phyloP scores from a whole-genome alignment of 2,113 vertebrate species.

The Sorex araneus region DNA sequence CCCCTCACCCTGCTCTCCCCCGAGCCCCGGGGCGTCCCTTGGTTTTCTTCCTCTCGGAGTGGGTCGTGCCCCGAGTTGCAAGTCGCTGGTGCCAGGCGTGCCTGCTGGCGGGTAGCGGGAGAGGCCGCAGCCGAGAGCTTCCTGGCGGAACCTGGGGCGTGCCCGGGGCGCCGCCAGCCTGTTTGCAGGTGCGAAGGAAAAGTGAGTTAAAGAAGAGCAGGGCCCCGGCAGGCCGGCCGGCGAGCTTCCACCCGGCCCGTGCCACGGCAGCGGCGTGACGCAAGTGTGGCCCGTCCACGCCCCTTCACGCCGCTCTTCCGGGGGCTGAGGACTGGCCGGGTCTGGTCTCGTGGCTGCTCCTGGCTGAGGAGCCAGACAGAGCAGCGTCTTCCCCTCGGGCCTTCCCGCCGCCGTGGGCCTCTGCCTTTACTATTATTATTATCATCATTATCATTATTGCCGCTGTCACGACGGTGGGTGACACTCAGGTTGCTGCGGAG shows the following conservation, averaged over 20 bases:
- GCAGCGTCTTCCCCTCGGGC: too few relatives aligned
- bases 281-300: background rate
- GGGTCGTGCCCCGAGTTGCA: background rate
- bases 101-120: background rate
- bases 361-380: too few relatives aligned
- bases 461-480: too few relatives aligned
- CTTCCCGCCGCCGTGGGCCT: too few relatives aligned
- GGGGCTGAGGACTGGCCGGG: too few relatives aligned
- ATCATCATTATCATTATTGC: too few relatives aligned
- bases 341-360: too few relatives aligned
- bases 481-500: too few relatives aligned
- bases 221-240: background rate
- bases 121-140: background rate
- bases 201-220: background rate
- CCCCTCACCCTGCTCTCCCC: background rate
- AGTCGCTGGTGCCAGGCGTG: background rate
- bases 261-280: too few relatives aligned
- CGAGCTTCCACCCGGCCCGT: background rate
- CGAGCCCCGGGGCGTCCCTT: background rate
- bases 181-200: background rate
- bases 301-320: slow-evolving; percentile 12
- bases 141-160: too few relatives aligned
- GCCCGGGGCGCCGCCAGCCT: too few relatives aligned
- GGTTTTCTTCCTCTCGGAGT: background rate
- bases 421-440: too few relatives aligned